Conservation (phyloP, 2,113 vertebrate species). For the Pleuronectes platessa region DNA sequence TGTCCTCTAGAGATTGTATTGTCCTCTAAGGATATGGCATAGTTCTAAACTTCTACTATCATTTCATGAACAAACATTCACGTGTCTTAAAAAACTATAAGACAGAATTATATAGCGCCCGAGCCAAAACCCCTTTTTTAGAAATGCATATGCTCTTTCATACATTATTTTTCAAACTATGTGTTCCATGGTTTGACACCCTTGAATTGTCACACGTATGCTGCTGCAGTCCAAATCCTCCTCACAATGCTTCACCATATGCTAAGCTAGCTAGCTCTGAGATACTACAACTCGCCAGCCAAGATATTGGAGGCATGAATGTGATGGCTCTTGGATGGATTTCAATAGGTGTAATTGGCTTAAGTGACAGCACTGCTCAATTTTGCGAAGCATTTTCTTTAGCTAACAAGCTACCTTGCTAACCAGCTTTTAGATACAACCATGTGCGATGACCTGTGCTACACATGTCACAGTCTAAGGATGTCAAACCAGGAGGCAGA, state of each 20-base stretch:
- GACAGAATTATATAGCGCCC: no score
- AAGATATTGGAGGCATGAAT: not conserved
- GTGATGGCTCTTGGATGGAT: constrained; percentile 22
- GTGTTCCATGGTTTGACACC: not conserved
- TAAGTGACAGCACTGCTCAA: constrained; percentile 39
- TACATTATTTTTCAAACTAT: not conserved
- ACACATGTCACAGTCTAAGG: constrained; percentile 53
- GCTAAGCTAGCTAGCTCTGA: constrained; percentile 25
- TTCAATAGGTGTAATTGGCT: constrained; percentile 54
- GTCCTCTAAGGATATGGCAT: no score
- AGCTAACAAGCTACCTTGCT: constrained; percentile 68
- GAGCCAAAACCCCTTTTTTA: no score
- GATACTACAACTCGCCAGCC: not conserved
- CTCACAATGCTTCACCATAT: not conserved
- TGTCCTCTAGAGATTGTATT: no score
- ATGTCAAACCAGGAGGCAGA: constrained; percentile 57
- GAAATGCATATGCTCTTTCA: not conserved
- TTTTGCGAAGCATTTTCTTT: constrained; percentile 29
- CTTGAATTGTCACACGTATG: not conserved
- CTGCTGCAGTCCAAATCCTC: not conserved
- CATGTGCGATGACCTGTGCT: constrained; percentile 55
- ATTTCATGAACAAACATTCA: no score
- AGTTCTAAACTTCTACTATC: no score
- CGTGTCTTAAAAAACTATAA: no score
- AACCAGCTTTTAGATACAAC: constrained; percentile 62